phyloP scores from a whole-genome alignment of 2,797 vertebrate genomes.

The Anisognathus igniventris region DNA sequence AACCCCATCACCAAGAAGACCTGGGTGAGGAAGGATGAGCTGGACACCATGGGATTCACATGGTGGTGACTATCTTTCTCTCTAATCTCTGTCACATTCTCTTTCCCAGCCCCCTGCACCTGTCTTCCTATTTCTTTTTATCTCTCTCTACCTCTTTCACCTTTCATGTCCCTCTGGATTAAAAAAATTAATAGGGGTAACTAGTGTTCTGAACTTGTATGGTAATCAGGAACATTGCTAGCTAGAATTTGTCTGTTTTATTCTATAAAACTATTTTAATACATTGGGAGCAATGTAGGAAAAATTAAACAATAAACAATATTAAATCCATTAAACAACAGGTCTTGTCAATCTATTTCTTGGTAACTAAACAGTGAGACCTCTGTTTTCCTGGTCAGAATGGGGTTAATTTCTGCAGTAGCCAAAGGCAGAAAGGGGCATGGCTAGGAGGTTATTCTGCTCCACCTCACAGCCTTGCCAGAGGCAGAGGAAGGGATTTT shows the following conservation, averaged over 20 bases:
- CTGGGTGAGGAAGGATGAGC: not conserved
- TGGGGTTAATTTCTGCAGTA: not conserved
- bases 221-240: not conserved
- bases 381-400: not conserved
- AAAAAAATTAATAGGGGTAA: not conserved
- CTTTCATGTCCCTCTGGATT: not conserved
- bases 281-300: not conserved
- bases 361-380: not conserved
- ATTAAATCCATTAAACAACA: not conserved
- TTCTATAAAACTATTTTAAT: not conserved
- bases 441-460: not conserved
- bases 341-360: not conserved
- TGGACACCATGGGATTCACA: accelerated
- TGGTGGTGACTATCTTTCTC: not conserved
- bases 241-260: not conserved
- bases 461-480: not conserved
- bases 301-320: not conserved
- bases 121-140: not conserved
- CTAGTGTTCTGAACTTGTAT: not conserved
- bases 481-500: not conserved
- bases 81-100: no score
- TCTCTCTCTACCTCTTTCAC: not conserved
- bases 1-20: accelerated
- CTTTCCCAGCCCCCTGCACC: not conserved
- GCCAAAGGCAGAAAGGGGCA: not conserved